Base-by-base conservation (phyloP, 2,888 invertebrate species). In the Eristalis intricaria region DNA sequence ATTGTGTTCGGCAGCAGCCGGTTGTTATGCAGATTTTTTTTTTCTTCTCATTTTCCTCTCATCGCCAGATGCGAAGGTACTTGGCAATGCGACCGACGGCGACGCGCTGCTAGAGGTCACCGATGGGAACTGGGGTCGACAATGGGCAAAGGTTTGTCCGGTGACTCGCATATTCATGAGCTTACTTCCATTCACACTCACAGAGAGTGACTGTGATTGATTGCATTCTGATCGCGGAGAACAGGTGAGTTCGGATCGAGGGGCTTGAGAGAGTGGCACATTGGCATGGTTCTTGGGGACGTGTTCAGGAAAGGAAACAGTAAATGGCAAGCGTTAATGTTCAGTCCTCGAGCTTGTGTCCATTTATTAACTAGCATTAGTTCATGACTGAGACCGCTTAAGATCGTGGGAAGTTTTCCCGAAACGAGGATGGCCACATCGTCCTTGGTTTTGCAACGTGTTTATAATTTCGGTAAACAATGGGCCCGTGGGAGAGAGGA, bases 11-110 rank as follows among this genome's bases (percentile, higher is more conserved):
- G 38, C 56, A 35, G 56, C 64, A 65, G 38, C 22, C 35, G 32
- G 68, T 81, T 73, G 81, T 76, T 69, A 85, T 77, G 81, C 68
- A 64, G 73, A 85, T 85, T 77, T 69, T 19, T 61, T 32, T 32
- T 8, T 10, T 26, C 26, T 26, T 26, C n/a, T n/a, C n/a, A n/a
- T n/a, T n/a, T n/a, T n/a, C 32, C 7, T 32, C 32, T 43, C 76
- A 73, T 56, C n/a, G 63, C 35, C 56, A 76, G 56, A 35, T 80
- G 71, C 71, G 19, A 50, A 50, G 19, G 8, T 8, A 50, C 19
- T 32, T 32, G 50, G 19, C 19, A 19, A 5, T 5, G 50, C n/a
- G 50, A 50, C 8, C 8, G 7, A 50, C 8, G 19, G 50, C 19
- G 50, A 50, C 19, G 8, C n/a, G 5, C 19, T 15, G 22, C 4